Evolutionary conservation across 2,797 vertebrate species (phyloP).

Genomic region (Phrynocephalus forsythii): DNA sequence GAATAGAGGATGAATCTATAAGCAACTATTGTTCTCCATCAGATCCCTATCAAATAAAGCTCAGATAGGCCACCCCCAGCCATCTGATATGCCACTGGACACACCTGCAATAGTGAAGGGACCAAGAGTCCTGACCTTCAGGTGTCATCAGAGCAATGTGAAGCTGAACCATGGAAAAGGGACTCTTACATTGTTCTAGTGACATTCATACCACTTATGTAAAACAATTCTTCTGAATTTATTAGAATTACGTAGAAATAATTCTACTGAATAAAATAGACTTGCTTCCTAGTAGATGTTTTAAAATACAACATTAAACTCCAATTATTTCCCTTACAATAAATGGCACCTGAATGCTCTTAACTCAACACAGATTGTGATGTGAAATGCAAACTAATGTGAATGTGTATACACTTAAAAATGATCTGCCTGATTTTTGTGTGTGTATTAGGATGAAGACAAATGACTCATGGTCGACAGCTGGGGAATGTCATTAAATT

Average conservation of each 20-base stretch:
- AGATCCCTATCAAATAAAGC: too few relatives aligned
- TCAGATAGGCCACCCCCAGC: too few relatives aligned
- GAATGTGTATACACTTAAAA: slow-evolving; percentile 10
- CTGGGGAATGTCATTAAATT: background rate
- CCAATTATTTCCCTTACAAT: slow-evolving; percentile 26
- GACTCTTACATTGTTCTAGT: background rate
- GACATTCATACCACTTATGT: background rate
- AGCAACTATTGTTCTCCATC: too few relatives aligned
- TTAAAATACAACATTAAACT: slow-evolving; percentile 12
- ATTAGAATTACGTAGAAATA: background rate
- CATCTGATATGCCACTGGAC: too few relatives aligned
- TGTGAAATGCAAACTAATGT: slow-evolving; percentile 3
- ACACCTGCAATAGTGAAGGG: background rate
- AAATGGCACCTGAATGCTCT: slow-evolving; percentile 17
- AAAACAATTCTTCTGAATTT: background rate
- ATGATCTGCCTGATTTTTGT: slow-evolving; percentile 8
- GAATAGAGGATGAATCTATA: too few relatives aligned
- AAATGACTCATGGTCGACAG: background rate
- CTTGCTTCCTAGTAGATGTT: slow-evolving; percentile 7
- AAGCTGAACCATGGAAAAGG: background rate
- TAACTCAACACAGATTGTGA: slow-evolving; percentile 24
- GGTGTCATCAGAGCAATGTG: background rate
- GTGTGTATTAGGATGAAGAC: background rate
- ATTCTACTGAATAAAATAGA: background rate
- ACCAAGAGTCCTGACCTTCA: background rate